Base-by-base conservation (phyloP, 2,113 vertebrate species). In the Corydoras sp. region DNA sequence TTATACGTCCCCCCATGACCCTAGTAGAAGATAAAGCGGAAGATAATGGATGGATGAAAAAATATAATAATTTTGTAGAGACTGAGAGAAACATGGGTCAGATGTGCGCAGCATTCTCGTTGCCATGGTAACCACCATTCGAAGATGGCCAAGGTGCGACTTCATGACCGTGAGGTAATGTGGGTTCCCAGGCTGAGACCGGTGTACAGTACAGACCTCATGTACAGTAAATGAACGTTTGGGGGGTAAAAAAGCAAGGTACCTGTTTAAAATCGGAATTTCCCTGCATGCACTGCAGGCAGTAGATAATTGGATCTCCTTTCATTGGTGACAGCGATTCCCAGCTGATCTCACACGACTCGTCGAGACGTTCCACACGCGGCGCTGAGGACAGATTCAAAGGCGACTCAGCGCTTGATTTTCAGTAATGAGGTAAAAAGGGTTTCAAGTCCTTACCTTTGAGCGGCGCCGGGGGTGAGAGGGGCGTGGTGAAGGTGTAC, bases 181-280 rank as follows among this genome's bases (percentile, higher is more conserved):
- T 24, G 18, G 18, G 18, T 24, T 24, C 18, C 18, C 18, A 24
- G 18, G 18, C 18, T 24, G 18, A 24, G 18, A 24, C 18, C 18
- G 18, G 18, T 24, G n/a, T n/a, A n/a, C n/a, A n/a, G n/a, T n/a
- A 24, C 18, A 1, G 18, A 24, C 18, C 18, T 24, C 18, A 24
- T 24, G 18, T 24, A 24, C 18, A 24, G 18, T 24, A 24, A 24
- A 24, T 24, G n/a, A n/a, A n/a, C n/a, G n/a, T n/a, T n/a, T n/a
- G 18, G 18, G 18, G 18, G 18, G 18, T 24, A 24, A 24, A 24
- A 24, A 24, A 24, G 18, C 18, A 24, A 24, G 18, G 18, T 91
- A 98, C 96, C 96, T 98, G 96, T 88, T 92, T 98, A 84, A 96
- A 98, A 68, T 98, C 95, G 0, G 94, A 92, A 85, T 96, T 97